These are phyloP conservation scores for Columba livia DNA, from an alignment of 2,113 vertebrate species.

Conservation along the genomic window DNA sequence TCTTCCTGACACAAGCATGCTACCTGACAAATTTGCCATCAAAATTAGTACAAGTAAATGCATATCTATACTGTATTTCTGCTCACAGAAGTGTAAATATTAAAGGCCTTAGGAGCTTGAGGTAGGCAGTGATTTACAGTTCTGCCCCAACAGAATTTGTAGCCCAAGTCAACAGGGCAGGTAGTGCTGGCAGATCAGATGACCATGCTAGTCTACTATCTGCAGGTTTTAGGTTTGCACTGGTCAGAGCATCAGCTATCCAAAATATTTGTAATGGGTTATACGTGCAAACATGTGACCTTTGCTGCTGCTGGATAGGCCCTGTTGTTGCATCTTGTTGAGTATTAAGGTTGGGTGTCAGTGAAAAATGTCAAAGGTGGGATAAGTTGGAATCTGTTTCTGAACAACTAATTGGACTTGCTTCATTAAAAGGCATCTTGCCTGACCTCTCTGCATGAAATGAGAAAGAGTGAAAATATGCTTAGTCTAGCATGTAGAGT, in stretches of 20 bases:
- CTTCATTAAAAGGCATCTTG: not conserved
- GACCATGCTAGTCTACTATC: not conserved
- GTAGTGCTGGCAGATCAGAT: not conserved
- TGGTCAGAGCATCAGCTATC: slow-evolving; percentile 15
- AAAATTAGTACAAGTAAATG: not conserved
- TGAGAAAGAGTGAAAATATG: not conserved
- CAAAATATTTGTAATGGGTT: slow-evolving; percentile 2
- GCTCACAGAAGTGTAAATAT: not conserved
- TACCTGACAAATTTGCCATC: not conserved
- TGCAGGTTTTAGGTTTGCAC: slow-evolving; percentile 32
- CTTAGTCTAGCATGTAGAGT: not conserved
- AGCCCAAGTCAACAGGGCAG: not conserved
- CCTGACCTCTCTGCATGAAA: not conserved
- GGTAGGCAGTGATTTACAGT: not conserved
- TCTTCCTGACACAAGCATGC: not conserved
- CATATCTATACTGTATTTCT: not conserved
- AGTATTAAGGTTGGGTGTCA: not conserved
- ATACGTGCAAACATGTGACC: not conserved
- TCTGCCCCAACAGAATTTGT: not conserved
- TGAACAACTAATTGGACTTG: not conserved
- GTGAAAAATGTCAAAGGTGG: not conserved
- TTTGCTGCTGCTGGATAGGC: not conserved
- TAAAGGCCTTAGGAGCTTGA: not conserved
- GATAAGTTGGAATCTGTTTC: not conserved
- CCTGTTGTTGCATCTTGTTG: not conserved